Evolutionary conservation across 2,888 invertebrate species (phyloP), one percentile per base, ranked within the genome.

Genomic region (Thera britannica): DNA sequence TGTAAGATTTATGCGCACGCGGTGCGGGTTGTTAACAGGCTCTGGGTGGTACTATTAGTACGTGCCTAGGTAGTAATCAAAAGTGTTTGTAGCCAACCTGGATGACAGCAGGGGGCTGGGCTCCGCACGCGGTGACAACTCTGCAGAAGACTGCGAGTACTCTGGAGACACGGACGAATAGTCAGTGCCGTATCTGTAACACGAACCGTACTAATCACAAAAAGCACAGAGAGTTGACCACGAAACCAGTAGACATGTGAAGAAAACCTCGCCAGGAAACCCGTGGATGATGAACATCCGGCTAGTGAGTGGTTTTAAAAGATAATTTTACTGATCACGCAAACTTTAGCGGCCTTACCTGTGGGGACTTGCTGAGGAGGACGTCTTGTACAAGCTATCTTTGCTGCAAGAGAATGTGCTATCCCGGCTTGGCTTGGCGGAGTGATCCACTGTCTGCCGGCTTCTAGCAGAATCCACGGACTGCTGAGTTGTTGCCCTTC

Each of bases 131-230:
- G 90, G 87, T 0, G 88, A 89, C 49, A 85, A 75, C 2, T 90
- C 92, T 0, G 77, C 77, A 0, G 92, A 92, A 0, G 92, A 92
- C 65, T 83, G 87, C 0, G 93, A 91, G 71, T 86, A 89, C 63
- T 91, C 91, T 3, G 93, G 90, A 0, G 93, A 92, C 5, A 90
- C 89, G 0, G 92, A 92, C 0, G 92, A 93, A 70, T 89, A 90
- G 73, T 91, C 93, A 0, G 87, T 84, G 59, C 79, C 79, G 48
- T 82, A 83, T 68, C 90, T 88, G 77, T 0, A 62, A 56, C 35
- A 55, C 54, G 41, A 41, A 5, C 41, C 41, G 5, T 41, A 38
- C 38, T 5, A 38, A 23, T 23, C 23, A 23, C 23, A 23, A 23
- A 23, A 23, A 23, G 23, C 23, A 23, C 1, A 23, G 23, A 23